Evolutionary conservation across 2,113 vertebrate species (phyloP), one percentile per base, ranked within the genome.

Genomic region (Odontophorus gujanensis): DNA sequence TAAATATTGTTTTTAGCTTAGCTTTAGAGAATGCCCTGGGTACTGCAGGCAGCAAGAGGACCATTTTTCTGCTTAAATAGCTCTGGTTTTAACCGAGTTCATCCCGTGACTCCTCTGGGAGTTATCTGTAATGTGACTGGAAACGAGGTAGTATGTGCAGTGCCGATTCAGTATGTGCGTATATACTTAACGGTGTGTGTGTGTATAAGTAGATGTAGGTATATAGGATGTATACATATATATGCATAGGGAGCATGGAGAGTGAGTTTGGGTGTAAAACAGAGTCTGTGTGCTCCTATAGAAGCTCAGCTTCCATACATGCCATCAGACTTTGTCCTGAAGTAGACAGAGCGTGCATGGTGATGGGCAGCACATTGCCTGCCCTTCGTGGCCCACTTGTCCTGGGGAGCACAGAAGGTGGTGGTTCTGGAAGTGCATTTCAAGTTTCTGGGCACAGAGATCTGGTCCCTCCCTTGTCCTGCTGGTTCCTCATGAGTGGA

Each of bases 1-100:
- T 86, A 88, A 94, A 84, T 78, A 87, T 5, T 93, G 57, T n/a
- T 59, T 59, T 89, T 90, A 89, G 80, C 5, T 0, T 88, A 40
- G 65, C 67, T 59, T 81, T 57, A 58, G 65, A 78, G 67, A 76
- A 9, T 7, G 20, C 74, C 63, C 19, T 87, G 51, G 45, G 25
- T 86, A 65, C 42, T 74, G 71, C 76, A 73, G 65, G 11, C n/a
- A 66, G 26, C 28, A 40, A 13, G 22, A 63, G 50, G 62, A 59
- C 25, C 8, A 1, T 63, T 90, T 88, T 82, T 93, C 66, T 92
- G 69, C 79, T 53, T 77, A 32, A 75, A 59, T 30, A 63, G 13
- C 90, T 72, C 45, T 40, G 53, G 47, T 25, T 43, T 91, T 66
- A 53, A 80, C 71, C 30, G 3, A 16, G 45, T 86, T 66, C 59